Evolutionary conservation across 2,888 invertebrate species (phyloP), one percentile per base, ranked within the genome.

Genomic region (Drosophila conformis): DNA sequence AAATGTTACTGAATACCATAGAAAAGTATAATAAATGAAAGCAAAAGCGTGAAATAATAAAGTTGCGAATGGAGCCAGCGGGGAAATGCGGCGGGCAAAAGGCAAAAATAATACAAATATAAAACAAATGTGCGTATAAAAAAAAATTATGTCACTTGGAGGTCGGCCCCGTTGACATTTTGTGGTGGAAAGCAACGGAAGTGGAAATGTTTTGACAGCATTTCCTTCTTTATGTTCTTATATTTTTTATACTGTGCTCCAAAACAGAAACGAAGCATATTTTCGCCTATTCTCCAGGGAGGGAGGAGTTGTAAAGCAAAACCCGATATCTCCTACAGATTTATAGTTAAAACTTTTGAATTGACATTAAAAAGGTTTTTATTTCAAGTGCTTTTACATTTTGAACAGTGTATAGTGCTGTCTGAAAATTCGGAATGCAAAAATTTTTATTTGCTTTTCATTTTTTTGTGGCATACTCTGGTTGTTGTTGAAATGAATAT

Each of bases 181-280:
- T 63, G 71, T 40, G 74, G 71, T 52, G 73, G 21, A 59, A 49
- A 67, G 61, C 72, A 75, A 42, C 87, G 87, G 87, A 87, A 78
- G 66, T 74, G 69, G 52, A 85, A 89, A 89, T 87, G 87, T 89
- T 87, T 89, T 76, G 87, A 78, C 89, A 83, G 69, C 72, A 49
- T 63, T 64, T 75, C 35, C 38, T 31, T 51, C 68, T 70, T 63
- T 64, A 52, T 49, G 36, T 58, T 40, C 40, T 42, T 66, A 69
- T 61, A 54, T 64, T 36, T 46, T 63, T 46, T 48, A 52, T 63
- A 27, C 64, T 46, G n/a, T 36, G 52, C 27, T 15, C 10, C 10
- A 15, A 18, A 15, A 11, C 15, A 13, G 15, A 18, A 35, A 36
- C 5, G 4, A 35, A 36, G 52, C 29, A 60, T 36, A 60, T 60